Evolutionary conservation across 2,797 vertebrate species (phyloP).

Genomic region (Stomatorhinus walkeri): DNA sequence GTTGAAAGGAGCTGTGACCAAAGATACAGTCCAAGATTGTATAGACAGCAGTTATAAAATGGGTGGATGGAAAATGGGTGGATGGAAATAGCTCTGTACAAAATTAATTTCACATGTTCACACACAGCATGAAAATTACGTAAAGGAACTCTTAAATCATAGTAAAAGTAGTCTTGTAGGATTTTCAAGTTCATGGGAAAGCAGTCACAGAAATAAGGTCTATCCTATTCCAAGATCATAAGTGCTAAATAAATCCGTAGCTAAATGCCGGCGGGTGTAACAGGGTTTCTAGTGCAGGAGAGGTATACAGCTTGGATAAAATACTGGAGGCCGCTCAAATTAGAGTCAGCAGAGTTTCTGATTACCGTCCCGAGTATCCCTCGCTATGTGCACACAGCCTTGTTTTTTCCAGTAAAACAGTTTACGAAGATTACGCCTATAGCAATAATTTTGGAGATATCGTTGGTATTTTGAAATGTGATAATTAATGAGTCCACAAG

Average conservation of each 20-base stretch:
- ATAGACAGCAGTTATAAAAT: background rate
- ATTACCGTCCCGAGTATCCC: background rate
- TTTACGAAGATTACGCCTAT: background rate
- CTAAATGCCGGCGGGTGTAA: background rate
- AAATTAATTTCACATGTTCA: background rate
- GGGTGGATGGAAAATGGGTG: background rate
- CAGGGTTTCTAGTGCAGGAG: background rate
- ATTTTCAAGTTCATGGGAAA: background rate
- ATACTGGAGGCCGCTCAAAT: background rate
- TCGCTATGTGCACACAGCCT: background rate
- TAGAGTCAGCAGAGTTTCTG: background rate
- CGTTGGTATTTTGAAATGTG: background rate
- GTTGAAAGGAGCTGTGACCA: background rate
- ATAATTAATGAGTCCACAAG: background rate
- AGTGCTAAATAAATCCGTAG: background rate
- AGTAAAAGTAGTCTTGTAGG: background rate
- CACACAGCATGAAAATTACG: background rate
- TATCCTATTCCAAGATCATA: background rate
- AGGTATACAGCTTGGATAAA: background rate
- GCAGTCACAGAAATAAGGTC: background rate
- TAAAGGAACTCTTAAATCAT: background rate
- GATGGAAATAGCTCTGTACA: background rate
- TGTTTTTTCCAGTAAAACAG: background rate
- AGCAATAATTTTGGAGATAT: background rate
- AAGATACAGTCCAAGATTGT: background rate